Evolutionary conservation across 1,140 invertebrate species (phyloP).

Genomic region (Zaprionus davidi): DNA sequence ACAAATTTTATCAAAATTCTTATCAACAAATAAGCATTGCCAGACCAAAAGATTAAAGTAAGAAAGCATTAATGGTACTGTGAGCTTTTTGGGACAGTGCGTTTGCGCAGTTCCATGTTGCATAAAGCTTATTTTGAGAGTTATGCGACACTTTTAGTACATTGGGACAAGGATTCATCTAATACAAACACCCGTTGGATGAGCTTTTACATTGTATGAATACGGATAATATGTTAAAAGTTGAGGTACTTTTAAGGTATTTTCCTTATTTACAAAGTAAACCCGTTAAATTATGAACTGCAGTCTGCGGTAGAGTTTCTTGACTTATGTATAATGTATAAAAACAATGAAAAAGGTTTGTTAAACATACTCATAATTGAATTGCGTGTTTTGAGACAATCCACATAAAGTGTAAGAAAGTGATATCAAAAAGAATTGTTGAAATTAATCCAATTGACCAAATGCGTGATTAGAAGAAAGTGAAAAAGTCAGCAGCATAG

Average conservation of each 20-base stretch:
- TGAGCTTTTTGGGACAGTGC: slow-evolving; percentile 9
- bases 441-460: slow-evolving; percentile 44
- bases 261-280: not conserved
- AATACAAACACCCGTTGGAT: not conserved
- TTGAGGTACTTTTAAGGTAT: not conserved
- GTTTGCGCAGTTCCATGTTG: not conserved
- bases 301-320: too few species aligned
- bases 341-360: not conserved
- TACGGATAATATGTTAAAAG: not conserved
- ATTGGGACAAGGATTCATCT: slow-evolving; percentile 7
- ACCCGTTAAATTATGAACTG: not conserved
- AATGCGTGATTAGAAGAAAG: slow-evolving; percentile 59
- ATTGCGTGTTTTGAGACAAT: not conserved
- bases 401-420: slow-evolving; percentile 4
- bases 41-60: not conserved
- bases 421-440: slow-evolving; percentile 20
- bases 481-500: slow-evolving; percentile 16
- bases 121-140: slow-evolving; percentile 19
- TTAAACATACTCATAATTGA: slow-evolving; percentile 52
- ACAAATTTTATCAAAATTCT: slow-evolving; percentile 21
- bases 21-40: slow-evolving; percentile 17
- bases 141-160: not conserved
- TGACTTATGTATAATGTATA: too few species aligned
- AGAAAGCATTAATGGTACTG: slow-evolving; percentile 5
- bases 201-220: slow-evolving; percentile 16